These are phyloP conservation scores for Dugesia japonica DNA, from an alignment of 2,888 invertebrate genomes.

Conservation along the genomic window DNA sequence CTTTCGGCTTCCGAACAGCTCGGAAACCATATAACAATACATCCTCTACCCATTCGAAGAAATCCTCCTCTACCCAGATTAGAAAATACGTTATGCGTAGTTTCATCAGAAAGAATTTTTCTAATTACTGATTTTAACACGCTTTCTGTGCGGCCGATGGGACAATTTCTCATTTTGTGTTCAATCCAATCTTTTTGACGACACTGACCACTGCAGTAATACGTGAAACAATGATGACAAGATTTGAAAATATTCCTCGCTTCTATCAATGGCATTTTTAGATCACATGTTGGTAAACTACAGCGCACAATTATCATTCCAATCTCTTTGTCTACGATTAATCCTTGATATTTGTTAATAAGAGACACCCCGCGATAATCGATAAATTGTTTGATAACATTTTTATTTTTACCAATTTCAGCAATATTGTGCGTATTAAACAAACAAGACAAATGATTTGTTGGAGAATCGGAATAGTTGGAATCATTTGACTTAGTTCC, in stretches of 20 bases:
- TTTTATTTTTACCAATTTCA: neutral
- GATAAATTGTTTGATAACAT: neutral
- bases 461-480: neutral
- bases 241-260: constrained; percentile 71
- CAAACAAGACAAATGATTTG: neutral
- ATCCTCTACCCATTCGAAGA: neutral
- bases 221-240: constrained; percentile 82
- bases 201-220: constrained; percentile 79
- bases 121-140: constrained; percentile 76
- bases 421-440: neutral
- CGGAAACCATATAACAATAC: neutral
- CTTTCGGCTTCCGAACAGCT: neutral
- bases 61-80: constrained; percentile 1
- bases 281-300: neutral
- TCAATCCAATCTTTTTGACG: constrained; percentile 82
- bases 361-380: neutral
- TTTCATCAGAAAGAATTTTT: constrained; percentile 56
- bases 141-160: constrained; percentile 73
- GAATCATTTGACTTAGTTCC: constrained; percentile 5
- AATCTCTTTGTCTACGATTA: neutral
- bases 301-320: neutral
- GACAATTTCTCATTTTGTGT: constrained; percentile 57
- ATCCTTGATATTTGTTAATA: neutral
- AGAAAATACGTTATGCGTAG: neutral
- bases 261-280: constrained; percentile 48